A percentile compares a stretch with the other conserved stretches of the same genome.
These are phyloP conservation scores for Panthera uncia DNA, from an alignment of 2,113 vertebrate genomes.

Conservation along the genomic window DNA sequence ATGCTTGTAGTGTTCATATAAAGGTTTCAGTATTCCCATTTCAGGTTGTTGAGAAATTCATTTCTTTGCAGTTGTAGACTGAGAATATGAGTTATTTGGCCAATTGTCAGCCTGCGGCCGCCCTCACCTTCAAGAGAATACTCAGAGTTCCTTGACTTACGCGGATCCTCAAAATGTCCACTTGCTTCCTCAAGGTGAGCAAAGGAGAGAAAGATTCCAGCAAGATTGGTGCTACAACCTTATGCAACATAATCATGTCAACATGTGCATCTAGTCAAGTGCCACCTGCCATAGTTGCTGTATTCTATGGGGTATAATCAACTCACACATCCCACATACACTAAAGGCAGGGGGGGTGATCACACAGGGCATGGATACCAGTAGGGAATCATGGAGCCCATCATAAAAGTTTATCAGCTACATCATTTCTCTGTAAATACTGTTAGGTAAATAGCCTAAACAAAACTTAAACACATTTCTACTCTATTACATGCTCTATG, in stretches of 20 bases:
- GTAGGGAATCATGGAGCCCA: background rate
- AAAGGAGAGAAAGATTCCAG: background rate
- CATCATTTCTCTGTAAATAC: background rate
- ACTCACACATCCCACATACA: background rate
- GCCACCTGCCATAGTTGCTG: too few relatives aligned
- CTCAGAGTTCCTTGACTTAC: background rate
- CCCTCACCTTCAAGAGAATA: background rate
- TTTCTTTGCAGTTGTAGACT: too few relatives aligned
- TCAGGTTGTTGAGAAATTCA: too few relatives aligned
- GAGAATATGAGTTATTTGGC: too few relatives aligned
- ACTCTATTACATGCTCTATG: background rate
- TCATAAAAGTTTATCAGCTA: too few relatives aligned
- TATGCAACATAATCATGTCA: background rate
- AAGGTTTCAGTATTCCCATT: too few relatives aligned
- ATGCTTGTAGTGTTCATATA: too few relatives aligned
- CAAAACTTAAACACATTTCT: background rate
- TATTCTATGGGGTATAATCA: background rate
- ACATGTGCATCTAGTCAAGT: background rate
- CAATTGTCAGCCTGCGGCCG: too few relatives aligned
- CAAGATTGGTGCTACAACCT: background rate
- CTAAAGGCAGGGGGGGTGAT: background rate
- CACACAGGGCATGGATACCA: background rate
- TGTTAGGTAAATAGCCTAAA: background rate
- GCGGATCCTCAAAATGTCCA: background rate
- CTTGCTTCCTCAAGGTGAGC: background rate